Conservation (phyloP, 2,113 vertebrate genomes). For the Oncorhynchus nerka region DNA sequence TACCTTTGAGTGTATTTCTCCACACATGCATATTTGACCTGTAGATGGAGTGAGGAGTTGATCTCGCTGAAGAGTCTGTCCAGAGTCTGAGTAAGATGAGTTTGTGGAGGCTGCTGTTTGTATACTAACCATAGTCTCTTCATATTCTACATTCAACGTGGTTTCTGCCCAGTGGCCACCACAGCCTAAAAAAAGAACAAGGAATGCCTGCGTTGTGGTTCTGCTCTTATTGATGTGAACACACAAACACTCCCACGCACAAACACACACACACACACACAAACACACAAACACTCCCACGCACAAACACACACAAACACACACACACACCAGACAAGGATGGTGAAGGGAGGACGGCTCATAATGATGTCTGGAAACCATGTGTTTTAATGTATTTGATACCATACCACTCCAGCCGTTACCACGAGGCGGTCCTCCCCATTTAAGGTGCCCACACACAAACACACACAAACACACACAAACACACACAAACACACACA, state of each 20-base stretch:
- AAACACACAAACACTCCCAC: slow-evolving; percentile 7
- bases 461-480: slow-evolving; percentile 1
- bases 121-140: background rate
- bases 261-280: slow-evolving; percentile 1
- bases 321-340: background rate
- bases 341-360: too few relatives aligned
- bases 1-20: too few relatives aligned
- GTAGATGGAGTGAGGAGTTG: too few relatives aligned
- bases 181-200: background rate
- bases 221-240: background rate
- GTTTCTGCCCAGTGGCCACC: background rate
- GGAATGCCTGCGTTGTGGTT: background rate
- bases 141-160: background rate
- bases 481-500: slow-evolving; percentile 4
- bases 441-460: slow-evolving; percentile 5
- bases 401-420: background rate
- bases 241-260: slow-evolving; percentile 8
- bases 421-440: slow-evolving; percentile 22
- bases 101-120: background rate
- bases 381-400: background rate
- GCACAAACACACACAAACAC: background rate
- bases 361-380: too few relatives aligned
- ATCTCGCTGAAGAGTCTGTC: background rate
- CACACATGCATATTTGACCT: too few relatives aligned
- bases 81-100: background rate